Evolutionary conservation across 2,113 vertebrate genomes (phyloP).

Genomic region (Pycnonotus jocosus): DNA sequence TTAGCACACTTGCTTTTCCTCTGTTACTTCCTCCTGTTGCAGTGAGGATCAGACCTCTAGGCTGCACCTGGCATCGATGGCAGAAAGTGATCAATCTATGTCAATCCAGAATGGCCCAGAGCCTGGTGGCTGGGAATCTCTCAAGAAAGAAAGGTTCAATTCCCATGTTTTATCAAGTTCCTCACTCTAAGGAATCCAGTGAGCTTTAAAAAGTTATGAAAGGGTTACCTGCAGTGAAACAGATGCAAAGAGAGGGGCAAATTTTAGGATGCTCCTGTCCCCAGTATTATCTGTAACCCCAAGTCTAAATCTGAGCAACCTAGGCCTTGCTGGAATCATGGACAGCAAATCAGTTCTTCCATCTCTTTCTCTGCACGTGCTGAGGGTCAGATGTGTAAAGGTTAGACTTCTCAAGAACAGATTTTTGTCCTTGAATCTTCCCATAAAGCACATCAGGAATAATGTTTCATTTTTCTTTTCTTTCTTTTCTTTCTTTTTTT

Average conservation of each 20-base stretch:
- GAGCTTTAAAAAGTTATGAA: background rate
- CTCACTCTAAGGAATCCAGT: background rate
- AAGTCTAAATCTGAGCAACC: background rate
- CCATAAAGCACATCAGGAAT: background rate
- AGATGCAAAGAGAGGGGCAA: background rate
- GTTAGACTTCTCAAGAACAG: background rate
- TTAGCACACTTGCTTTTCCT: background rate
- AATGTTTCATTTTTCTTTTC: fast-evolving
- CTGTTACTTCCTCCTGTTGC: background rate
- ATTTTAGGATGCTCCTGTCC: background rate
- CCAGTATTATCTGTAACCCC: background rate
- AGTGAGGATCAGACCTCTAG: background rate
- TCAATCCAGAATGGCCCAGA: background rate
- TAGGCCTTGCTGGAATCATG: background rate
- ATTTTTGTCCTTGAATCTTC: background rate
- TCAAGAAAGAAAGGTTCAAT: background rate
- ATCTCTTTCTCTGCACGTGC: background rate
- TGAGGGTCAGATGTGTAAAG: background rate
- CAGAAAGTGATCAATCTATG: background rate
- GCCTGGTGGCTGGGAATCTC: background rate
- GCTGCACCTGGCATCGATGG: background rate
- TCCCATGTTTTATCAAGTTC: background rate
- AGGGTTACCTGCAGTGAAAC: background rate
- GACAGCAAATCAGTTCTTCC: background rate
- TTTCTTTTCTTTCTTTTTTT: background rate